Base-by-base conservation (phyloP, 2,797 vertebrate genomes). In the Lycodopsis pacificus region DNA sequence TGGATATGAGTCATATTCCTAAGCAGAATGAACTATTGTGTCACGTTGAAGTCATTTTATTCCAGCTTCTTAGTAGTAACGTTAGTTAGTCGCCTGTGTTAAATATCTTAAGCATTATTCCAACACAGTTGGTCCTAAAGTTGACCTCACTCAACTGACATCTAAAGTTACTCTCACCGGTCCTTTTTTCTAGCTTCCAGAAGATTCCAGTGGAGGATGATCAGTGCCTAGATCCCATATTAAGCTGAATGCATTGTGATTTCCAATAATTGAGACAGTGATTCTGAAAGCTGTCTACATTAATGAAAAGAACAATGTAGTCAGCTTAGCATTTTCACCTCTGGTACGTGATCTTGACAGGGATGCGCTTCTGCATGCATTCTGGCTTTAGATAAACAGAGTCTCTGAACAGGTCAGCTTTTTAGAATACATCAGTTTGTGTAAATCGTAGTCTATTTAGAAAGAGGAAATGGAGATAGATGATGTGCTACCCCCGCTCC, bases 271-370 rank as follows among this genome's bases (percentile, higher is more conserved):
- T 98, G 98, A 99, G 98, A 98, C 98, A 99, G 98, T 99, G 96
- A 97, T 98, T 99, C 94, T 99, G 96, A 98, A 97, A 97, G 97
- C 98, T 99, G 98, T 99, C 98, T 99, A 97, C 98, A 99, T 99
- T 99, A 99, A 99, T 99, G 98, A 99, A 99, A 99, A 99, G 98
- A 99, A 96, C 98, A 99, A 99, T 99, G 98, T 99, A 98, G 97
- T 97, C 97, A 99, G 98, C 97, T 99, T 99, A 97, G 97, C 97
- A 97, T 96, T 96, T 97, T 97, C 97, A 96, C 95, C 96, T 95
- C 95, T 96, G 95, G 88, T 96, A 96, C 95, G 87, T 90, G 94
- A 90, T 92, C 92, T 91, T 90, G 87, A 89, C 88, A 95, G 92
- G 89, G 86, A 94, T 95, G 95, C 96, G 96, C 94, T 95, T 91